These are phyloP conservation scores for Epinephelus malabaricus DNA, from an alignment of 2,797 vertebrate genomes.

Conservation along the genomic window DNA sequence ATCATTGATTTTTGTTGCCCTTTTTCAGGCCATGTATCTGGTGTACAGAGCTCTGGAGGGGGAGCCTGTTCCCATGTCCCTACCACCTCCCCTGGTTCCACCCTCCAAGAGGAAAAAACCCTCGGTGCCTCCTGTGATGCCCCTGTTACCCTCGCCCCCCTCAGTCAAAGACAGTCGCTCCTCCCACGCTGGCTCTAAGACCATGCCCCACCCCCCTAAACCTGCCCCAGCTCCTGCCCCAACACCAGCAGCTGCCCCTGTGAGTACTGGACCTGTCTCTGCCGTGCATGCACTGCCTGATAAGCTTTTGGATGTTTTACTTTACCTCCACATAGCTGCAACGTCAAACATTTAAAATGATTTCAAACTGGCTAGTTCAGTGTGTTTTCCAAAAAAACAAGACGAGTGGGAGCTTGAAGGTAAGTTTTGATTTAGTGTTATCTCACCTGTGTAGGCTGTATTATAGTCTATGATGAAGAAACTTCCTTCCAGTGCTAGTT, in stretches of 20 bases:
- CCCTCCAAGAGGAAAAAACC: slow-evolving; percentile 96
- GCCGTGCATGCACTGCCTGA: slow-evolving; percentile 35
- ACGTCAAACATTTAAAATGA: slow-evolving; percentile 60
- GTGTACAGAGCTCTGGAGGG: slow-evolving; percentile 98
- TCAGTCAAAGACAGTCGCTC: slow-evolving; percentile 91
- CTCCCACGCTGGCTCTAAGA: slow-evolving; percentile 87
- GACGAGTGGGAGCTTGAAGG: slow-evolving; percentile 52
- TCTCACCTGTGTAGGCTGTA: neutral
- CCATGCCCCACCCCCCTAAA: slow-evolving; percentile 89
- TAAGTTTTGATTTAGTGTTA: slow-evolving; percentile 13
- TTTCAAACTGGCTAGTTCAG: slow-evolving; percentile 76
- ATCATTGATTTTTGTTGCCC: slow-evolving; percentile 42
- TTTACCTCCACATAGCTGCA: neutral
- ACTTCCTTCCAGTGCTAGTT: neutral
- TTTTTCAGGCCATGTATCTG: slow-evolving; percentile 96
- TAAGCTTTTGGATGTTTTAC: slow-evolving; percentile 31
- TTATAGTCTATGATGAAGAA: neutral
- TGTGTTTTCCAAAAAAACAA: slow-evolving; percentile 78
- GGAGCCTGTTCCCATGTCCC: slow-evolving; percentile 95
- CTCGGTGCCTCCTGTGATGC: slow-evolving; percentile 86
- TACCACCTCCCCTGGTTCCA: slow-evolving; percentile 94
- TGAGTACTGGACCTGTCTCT: slow-evolving; percentile 75
- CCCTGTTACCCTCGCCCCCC: slow-evolving; percentile 89
- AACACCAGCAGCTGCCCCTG: slow-evolving; percentile 85
- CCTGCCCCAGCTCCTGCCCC: slow-evolving; percentile 76